These are phyloP conservation scores for Drosophila ficusphila DNA, from an alignment of 1,140 invertebrate species.

Conservation along the genomic window DNA sequence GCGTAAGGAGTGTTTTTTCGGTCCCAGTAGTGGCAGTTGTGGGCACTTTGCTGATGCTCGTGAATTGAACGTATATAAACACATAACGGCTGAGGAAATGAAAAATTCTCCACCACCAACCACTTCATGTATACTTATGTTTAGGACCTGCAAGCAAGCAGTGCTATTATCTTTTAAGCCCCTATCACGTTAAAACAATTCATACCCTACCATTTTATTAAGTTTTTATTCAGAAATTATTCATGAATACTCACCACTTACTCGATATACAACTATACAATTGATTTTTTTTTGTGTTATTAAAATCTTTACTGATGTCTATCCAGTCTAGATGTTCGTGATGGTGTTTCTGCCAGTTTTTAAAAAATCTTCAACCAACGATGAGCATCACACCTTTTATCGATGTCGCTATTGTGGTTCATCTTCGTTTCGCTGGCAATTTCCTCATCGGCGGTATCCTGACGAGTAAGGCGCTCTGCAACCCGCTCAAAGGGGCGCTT, in stretches of 20 bases:
- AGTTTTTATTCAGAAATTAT: not conserved
- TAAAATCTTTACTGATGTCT: too few species aligned
- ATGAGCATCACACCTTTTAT: slow-evolving; percentile 63
- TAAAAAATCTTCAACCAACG: slow-evolving; percentile 20
- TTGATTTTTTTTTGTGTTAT: too few species aligned
- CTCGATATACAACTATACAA: too few species aligned
- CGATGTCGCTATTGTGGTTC: slow-evolving; percentile 30
- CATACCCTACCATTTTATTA: not conserved
- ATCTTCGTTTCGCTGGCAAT: slow-evolving; percentile 38
- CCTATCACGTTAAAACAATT: not conserved
- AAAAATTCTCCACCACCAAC: slow-evolving; percentile 69
- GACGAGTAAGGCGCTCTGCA: slow-evolving; percentile 25
- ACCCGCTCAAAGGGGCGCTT: slow-evolving; percentile 66
- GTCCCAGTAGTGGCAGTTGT: slow-evolving; percentile 60
- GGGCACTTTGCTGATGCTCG: slow-evolving; percentile 74
- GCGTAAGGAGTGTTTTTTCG: slow-evolving; percentile 18
- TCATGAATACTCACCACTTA: too few species aligned
- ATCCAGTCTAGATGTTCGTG: too few species aligned
- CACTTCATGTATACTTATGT: slow-evolving; percentile 11
- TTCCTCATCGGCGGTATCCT: slow-evolving; percentile 40
- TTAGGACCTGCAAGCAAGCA: slow-evolving; percentile 2
- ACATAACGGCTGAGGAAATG: slow-evolving; percentile 81
- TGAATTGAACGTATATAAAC: slow-evolving; percentile 81
- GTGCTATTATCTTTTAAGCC: not conserved
- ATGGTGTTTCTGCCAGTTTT: too few species aligned